Conservation (phyloP, 2,113 vertebrate genomes). For the Emydura subglobosa region DNA sequence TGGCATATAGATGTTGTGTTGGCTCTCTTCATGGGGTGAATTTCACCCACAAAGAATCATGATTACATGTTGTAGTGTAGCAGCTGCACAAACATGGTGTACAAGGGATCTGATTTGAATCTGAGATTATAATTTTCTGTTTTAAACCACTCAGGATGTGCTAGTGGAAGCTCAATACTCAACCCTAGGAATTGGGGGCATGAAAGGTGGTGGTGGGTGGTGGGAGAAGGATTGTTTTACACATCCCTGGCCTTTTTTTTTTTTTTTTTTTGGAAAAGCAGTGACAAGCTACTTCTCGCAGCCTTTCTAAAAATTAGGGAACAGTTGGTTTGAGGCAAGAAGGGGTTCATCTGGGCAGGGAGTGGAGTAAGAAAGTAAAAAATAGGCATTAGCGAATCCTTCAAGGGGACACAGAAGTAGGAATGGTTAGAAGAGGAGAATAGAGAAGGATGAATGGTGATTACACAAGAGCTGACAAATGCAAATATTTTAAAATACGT, state of each 20-base stretch:
- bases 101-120: neutral
- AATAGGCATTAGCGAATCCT: neutral
- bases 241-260: conserved; percentile 2
- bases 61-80: neutral
- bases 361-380: neutral
- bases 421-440: neutral
- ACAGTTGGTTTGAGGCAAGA: conserved; percentile 9
- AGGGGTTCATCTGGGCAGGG: conserved; percentile 45
- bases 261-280: neutral
- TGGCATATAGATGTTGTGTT: neutral
- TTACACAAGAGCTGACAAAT: conserved; percentile 60
- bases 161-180: neutral
- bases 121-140: neutral
- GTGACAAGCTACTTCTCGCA: neutral
- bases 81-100: neutral
- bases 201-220: neutral
- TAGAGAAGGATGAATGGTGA: conserved; percentile 17
- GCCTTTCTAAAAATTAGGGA: neutral
- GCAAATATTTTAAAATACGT: conserved; percentile 65
- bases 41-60: neutral
- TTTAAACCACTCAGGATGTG: neutral
- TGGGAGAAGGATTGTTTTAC: neutral
- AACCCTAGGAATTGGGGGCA: neutral
- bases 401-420: conserved; percentile 36
- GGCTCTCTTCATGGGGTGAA: neutral